Percentiles rank a stretch among this genome's conserved stretches.
phyloP scores from a whole-genome alignment of 2,888 invertebrate genomes.

The Cheilosia soror region DNA sequence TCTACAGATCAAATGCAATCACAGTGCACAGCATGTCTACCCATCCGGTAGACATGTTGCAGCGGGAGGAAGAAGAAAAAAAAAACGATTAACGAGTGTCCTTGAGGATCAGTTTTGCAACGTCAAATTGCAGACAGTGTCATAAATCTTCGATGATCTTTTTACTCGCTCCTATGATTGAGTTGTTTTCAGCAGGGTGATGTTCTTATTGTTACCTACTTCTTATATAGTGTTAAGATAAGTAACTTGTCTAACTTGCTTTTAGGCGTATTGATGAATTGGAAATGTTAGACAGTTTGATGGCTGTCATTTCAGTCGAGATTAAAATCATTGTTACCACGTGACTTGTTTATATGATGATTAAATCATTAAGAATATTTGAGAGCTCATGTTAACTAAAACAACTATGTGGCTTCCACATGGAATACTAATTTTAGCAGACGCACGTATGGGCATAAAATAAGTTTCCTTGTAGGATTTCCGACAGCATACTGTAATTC shows the following conservation, averaged over 20 bases:
- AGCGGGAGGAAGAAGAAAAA: slow-evolving; percentile 26
- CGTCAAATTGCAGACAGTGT: slow-evolving; percentile 39
- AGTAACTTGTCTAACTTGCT: slow-evolving; percentile 15
- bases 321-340: too few species aligned
- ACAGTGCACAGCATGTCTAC: slow-evolving; percentile 57
- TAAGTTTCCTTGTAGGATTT: not conserved
- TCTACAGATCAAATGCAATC: slow-evolving; percentile 65
- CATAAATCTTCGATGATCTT: slow-evolving; percentile 72
- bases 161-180: slow-evolving; percentile 67
- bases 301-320: too few species aligned
- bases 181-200: slow-evolving; percentile 45
- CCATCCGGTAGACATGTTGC: slow-evolving; percentile 69
- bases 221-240: slow-evolving; percentile 32
- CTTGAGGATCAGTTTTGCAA: slow-evolving; percentile 63
- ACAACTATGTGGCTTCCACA: too few species aligned
- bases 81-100: slow-evolving; percentile 66
- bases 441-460: too few species aligned
- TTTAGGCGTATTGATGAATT: not conserved
- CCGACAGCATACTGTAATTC: not conserved
- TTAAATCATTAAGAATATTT: too few species aligned
- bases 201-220: slow-evolving; percentile 37
- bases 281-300: not conserved
- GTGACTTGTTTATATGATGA: too few species aligned
- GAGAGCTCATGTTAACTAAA: too few species aligned
- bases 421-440: too few species aligned